These are phyloP conservation scores for Pemphigus obesinymphae DNA, from an alignment of 1,140 invertebrate genomes.

Conservation along the genomic window DNA sequence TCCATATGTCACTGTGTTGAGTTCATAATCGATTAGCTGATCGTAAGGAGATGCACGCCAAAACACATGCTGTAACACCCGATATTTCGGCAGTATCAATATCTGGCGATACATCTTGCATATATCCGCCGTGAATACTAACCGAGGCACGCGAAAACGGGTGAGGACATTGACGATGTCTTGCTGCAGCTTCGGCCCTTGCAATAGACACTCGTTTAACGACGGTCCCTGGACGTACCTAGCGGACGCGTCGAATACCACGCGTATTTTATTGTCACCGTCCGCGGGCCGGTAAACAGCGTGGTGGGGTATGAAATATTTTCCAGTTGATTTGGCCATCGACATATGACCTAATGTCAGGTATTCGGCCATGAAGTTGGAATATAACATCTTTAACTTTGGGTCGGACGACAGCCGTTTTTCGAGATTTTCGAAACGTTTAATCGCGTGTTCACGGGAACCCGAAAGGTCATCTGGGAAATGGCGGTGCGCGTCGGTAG, in stretches of 20 bases:
- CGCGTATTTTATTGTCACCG: slow-evolving; percentile 47
- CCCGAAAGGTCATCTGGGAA: not conserved
- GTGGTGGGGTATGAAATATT: slow-evolving; percentile 48
- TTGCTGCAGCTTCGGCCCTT: slow-evolving; percentile 49
- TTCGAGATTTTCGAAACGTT: not conserved
- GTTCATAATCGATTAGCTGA: not conserved
- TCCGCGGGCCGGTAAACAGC: slow-evolving; percentile 44
- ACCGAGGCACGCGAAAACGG: slow-evolving; percentile 44
- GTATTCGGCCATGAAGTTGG: slow-evolving; percentile 49
- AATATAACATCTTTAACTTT: slow-evolving; percentile 35
- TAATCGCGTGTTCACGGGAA: not conserved
- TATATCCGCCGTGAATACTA: not conserved
- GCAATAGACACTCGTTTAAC: slow-evolving; percentile 47
- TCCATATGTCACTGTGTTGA: not conserved
- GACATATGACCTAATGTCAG: slow-evolving; percentile 46
- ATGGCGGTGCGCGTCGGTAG: not conserved
- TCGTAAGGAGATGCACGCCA: not conserved
- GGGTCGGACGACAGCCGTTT: not conserved
- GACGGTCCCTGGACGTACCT: slow-evolving; percentile 44
- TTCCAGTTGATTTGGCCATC: not conserved
- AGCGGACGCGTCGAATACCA: slow-evolving; percentile 51
- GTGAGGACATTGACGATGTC: slow-evolving; percentile 50
- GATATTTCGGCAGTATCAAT: not conserved
- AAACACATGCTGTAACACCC: not conserved
- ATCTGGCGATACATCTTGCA: slow-evolving; percentile 10